phyloP scores from a whole-genome alignment of 2,888 invertebrate species.

The Bimastos eiseni region DNA sequence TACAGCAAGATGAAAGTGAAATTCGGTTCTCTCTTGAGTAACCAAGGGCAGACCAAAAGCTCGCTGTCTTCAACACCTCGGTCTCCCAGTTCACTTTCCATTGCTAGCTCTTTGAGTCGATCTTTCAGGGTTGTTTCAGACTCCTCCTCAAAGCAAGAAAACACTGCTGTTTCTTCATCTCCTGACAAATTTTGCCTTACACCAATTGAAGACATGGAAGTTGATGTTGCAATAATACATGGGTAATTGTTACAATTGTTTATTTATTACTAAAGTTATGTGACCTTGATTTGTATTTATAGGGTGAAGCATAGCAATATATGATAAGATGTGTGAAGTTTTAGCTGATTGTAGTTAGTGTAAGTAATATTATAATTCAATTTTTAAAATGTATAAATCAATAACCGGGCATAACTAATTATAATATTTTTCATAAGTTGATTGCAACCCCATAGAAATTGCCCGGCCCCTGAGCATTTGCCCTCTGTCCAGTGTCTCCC shows the following conservation, averaged over 20 bases:
- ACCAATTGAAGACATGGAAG: background rate
- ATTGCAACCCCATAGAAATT: too few relatives aligned
- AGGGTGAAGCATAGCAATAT: too few relatives aligned
- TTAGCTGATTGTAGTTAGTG: background rate
- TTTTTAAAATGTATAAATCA: too few relatives aligned
- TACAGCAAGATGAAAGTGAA: conserved; percentile 20
- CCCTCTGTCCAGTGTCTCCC: too few relatives aligned
- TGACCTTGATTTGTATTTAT: background rate
- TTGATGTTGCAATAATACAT: background rate
- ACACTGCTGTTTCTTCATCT: background rate
- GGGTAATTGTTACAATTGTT: background rate
- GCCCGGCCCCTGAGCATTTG: too few relatives aligned
- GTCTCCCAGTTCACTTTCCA: background rate
- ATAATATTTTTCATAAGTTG: too few relatives aligned
- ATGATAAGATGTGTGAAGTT: background rate
- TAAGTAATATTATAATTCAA: too few relatives aligned
- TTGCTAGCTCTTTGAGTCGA: background rate
- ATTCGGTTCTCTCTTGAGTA: background rate
- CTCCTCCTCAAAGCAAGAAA: background rate
- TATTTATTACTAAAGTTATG: background rate
- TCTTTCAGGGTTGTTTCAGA: background rate
- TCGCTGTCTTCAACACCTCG: background rate
- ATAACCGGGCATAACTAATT: too few relatives aligned
- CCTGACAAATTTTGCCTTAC: background rate
- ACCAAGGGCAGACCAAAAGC: conserved; percentile 2